Evolutionary conservation across 92 coral and sea anemone species (phyloP), one percentile per base, ranked within the genome.

Genomic region (Epizoanthus illoricatus): DNA sequence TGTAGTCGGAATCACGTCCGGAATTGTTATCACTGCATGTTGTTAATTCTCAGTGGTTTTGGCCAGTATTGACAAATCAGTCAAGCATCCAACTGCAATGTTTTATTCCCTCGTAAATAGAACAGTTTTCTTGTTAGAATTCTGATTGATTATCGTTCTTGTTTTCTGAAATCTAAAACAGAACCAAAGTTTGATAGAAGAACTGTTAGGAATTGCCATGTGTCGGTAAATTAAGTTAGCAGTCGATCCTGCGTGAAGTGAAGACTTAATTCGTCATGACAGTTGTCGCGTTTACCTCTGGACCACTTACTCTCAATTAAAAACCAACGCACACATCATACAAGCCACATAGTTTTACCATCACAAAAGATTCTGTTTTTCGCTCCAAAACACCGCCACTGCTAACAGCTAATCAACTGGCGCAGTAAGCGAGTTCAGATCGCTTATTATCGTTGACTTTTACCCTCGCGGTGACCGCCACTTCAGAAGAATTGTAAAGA

Each of bases 341-440:
- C 55, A 33, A 40, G 11, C 6, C 36, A 7, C 56, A 7, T 49
- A 40, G 68, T 36, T 60, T 62, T 43, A 63, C n/a, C 39, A 17
- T 41, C 21, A 62, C 24, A 21, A 17, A 2, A 61, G 49, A 17
- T 16, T 10, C 33, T 59, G 2, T 16, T n/a, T 17, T 40, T 70
- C 70, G 81, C 81, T 61, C 18, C 58, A 23, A 61, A 76, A 62
- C 70, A 61, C 23, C 16, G 7, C 21, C 12, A 5, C 28, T 16
- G 43, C 64, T 61, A 76, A 76, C 59, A 76, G 41, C 49, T 45
- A 78, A 43, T 78, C 71, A 78, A 43, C 82, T 43, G 24, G 82
- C 64, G 33, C 71, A 78, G 2, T 43, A 61, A 5, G 47, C 52
- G 43, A 41, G 19, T 21, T 78, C 71, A 78, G 47, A 39, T 33